phyloP scores from a whole-genome alignment of 2,888 invertebrate species.

The Sinohyriopsis cumingii region DNA sequence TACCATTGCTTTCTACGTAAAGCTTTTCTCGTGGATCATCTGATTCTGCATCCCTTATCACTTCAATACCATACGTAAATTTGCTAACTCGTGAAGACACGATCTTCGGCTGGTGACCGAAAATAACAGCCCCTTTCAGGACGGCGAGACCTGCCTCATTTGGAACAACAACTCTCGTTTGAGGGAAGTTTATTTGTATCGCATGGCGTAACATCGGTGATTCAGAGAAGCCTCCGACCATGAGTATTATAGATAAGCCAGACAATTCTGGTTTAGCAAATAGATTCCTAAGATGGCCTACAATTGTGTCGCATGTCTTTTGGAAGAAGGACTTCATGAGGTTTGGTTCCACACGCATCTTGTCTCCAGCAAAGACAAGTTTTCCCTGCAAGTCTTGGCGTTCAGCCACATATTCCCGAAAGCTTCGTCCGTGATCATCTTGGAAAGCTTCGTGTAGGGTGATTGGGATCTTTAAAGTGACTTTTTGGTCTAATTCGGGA shows the following conservation, averaged over 20 bases:
- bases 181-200: constrained; percentile 11
- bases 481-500: neutral
- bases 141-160: constrained; percentile 26
- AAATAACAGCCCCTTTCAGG: constrained; percentile 30
- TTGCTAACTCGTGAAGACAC: constrained; percentile 19
- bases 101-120: constrained; percentile 18
- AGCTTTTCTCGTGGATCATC: constrained; percentile 7
- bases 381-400: neutral
- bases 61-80: constrained; percentile 23
- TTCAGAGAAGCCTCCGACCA: constrained; percentile 36
- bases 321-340: constrained; percentile 13
- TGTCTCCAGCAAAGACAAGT: constrained; percentile 2
- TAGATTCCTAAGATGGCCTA: constrained; percentile 8
- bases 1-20: constrained; percentile 1
- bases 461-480: constrained; percentile 1
- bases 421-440: neutral
- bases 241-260: constrained; percentile 14
- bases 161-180: constrained; percentile 21
- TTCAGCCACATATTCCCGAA: neutral
- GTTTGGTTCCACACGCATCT: constrained; percentile 3
- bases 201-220: constrained; percentile 20
- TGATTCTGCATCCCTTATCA: constrained; percentile 3
- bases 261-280: constrained; percentile 6
- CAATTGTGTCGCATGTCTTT: constrained; percentile 7
- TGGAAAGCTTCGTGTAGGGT: neutral